These are phyloP conservation scores for Tamandua tetradactyla DNA, from an alignment of 2,797 vertebrate genomes.

Conservation along the genomic window DNA sequence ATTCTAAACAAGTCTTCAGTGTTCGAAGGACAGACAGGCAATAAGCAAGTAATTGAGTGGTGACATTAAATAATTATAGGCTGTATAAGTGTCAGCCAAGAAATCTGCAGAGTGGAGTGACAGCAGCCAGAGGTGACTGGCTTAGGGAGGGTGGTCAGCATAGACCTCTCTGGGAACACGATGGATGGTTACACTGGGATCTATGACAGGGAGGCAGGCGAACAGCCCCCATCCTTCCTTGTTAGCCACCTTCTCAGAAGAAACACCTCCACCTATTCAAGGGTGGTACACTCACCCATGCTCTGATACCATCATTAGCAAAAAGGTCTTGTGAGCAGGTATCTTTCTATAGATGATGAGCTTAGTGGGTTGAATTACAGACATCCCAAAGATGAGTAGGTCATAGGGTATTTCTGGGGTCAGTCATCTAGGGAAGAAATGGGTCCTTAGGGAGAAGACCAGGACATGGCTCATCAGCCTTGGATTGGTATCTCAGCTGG, in stretches of 20 bases:
- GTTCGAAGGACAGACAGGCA: neutral
- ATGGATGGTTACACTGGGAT: neutral
- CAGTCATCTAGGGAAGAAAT: neutral
- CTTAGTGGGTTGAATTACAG: neutral
- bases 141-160: neutral
- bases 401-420: neutral
- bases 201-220: neutral
- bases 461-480: neutral
- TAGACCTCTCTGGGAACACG: neutral
- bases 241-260: neutral
- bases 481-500: neutral
- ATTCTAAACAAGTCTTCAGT: fast-evolving
- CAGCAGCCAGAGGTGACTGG: neutral
- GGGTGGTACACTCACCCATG: fast-evolving
- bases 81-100: fast-evolving
- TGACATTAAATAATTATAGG: fast-evolving
- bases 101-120: fast-evolving
- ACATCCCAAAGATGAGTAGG: neutral
- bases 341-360: neutral
- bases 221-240: neutral
- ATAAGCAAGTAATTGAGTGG: fast-evolving
- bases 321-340: neutral
- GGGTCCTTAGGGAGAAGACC: neutral
- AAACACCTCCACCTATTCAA: too few relatives aligned
- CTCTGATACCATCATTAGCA: too few relatives aligned